Evolutionary conservation across 2,888 invertebrate species (phyloP), one percentile per base, ranked within the genome.

Genomic region (Heliothis peltigera): DNA sequence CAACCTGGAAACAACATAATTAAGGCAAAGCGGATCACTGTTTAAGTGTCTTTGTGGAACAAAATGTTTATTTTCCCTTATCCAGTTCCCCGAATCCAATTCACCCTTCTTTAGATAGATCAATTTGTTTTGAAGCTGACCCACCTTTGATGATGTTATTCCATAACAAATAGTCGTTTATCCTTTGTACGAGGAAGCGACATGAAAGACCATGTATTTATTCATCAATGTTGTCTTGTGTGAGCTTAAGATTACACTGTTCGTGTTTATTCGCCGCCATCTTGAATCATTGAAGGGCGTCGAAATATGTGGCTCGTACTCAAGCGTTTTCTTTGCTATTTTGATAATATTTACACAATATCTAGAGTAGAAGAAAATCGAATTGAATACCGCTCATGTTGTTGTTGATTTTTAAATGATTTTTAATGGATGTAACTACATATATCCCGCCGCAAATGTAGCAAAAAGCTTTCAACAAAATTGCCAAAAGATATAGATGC

Each of bases 71-170:
- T 15, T 12, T 4, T 43, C 21, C 43, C 63, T 15, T 64, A 64
- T 78, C 76, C 70, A 53, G 22, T 25, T 59, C 63, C 12, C 49
- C 1, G 17, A 42, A 49, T 79, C 59, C 42, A 42, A 21, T 2
- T 21, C n/a, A 2, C 18, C 19, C 28, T 52, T 52, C 43, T 57
- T 32, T 63, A 81, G 65, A 73, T 69, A 66, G 75, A 76, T 80
- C 77, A 81, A 81, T 83, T 81, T 80, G 75, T 81, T 72, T 70
- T 68, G 76, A 71, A 68, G 71, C 71, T 72, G 70, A 64, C 75
- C 77, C 65, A 78, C 73, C 83, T 82, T 81, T 82, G 83, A 83
- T 81, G 81, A 70, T 64, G 75, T 57, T 64, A 44, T 76, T 69
- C 75, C 70, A 81, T 80, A 76, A 81, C 80, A 83, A 82, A 82